Evolutionary conservation across 2,888 invertebrate genomes (phyloP).

Genomic region (Plebejus argus): DNA sequence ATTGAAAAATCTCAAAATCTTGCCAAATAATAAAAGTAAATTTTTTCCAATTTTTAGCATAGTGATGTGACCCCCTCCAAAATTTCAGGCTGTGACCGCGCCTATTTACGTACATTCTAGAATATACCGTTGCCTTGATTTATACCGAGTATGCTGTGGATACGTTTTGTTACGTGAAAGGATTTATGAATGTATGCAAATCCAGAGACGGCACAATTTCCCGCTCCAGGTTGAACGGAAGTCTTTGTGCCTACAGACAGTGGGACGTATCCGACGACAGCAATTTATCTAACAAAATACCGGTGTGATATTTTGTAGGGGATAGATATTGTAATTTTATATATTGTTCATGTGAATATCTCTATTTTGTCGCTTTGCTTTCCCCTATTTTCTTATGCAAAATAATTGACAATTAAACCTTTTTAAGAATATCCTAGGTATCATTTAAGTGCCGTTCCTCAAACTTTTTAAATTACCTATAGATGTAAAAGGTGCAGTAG

Average conservation of each 20-base stretch:
- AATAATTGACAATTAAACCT: background rate
- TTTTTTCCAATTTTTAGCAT: too few relatives aligned
- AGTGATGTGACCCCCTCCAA: background rate
- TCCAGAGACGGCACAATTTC: slow-evolving; percentile 42
- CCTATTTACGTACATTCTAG: slow-evolving; percentile 55
- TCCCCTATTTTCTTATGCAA: background rate
- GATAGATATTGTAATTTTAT: background rate
- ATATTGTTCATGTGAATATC: background rate
- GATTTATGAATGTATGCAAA: slow-evolving; percentile 50
- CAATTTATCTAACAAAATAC: slow-evolving; percentile 20
- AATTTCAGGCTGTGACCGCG: slow-evolving; percentile 43
- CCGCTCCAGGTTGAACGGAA: slow-evolving; percentile 35
- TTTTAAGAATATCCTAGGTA: background rate
- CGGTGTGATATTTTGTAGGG: background rate
- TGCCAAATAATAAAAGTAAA: too few relatives aligned
- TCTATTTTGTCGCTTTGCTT: background rate
- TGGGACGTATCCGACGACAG: slow-evolving; percentile 12
- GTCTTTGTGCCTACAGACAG: slow-evolving; percentile 28
- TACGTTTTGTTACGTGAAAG: slow-evolving; percentile 43
- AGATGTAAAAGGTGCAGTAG: too few relatives aligned
- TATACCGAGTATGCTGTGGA: slow-evolving; percentile 48
- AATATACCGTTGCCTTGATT: slow-evolving; percentile 52
- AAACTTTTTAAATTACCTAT: too few relatives aligned
- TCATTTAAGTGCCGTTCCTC: too few relatives aligned
- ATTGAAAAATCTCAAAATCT: too few relatives aligned